Evolutionary conservation across 1,140 invertebrate species (phyloP).

Genomic region (Habropoda laboriosa): DNA sequence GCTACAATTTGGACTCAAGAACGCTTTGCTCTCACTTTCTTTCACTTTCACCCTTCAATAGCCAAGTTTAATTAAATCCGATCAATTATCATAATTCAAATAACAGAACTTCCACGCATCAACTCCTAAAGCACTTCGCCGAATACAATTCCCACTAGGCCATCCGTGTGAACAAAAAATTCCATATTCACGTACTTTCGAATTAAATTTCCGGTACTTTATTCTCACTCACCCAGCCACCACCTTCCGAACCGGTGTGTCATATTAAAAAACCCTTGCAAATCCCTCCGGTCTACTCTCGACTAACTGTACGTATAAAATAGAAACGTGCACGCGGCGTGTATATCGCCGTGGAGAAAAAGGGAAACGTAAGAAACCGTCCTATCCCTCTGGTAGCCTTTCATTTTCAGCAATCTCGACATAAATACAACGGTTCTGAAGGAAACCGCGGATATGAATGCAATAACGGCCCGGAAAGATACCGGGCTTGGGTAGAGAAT

Average conservation of each 20-base stretch:
- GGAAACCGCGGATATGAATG: conserved; percentile 28
- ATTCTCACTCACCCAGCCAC: not conserved
- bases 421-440: not conserved
- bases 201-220: not conserved
- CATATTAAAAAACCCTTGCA: not conserved
- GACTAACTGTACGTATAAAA: not conserved
- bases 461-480: not conserved
- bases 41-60: too few relatives aligned
- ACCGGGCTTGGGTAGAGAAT: conserved; percentile 4
- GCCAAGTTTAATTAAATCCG: too few relatives aligned
- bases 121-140: too few relatives aligned
- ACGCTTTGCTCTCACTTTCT: too few relatives aligned
- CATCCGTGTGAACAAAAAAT: not conserved
- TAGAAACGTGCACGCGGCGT: too few relatives aligned
- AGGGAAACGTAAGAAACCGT: not conserved
- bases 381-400: not conserved
- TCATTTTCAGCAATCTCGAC: conserved; percentile 13
- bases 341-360: not conserved
- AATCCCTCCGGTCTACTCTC: not conserved
- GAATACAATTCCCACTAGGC: not conserved
- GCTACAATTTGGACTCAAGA: too few relatives aligned
- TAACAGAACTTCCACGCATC: too few relatives aligned
- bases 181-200: not conserved
- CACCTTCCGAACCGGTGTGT: not conserved
- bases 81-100: too few relatives aligned